Base-by-base conservation (phyloP, 1,140 invertebrate species). In the Leptinotarsa lineolata region DNA sequence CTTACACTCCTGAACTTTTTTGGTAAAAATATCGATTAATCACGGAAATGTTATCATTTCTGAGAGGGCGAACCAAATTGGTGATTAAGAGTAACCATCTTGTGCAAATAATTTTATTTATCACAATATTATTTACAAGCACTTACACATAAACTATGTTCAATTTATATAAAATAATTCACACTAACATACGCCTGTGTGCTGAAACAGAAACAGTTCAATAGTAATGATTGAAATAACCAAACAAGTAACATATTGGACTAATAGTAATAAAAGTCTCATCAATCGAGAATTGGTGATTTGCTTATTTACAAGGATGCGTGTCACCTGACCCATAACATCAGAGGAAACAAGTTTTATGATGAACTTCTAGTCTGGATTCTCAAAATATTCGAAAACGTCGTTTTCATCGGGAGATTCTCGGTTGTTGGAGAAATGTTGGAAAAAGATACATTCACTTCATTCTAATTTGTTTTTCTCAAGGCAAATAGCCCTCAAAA, bases 121-220 rank as follows among this genome's bases (percentile, higher is more conserved):
- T 82, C 81, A 82, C 81, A 82, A 82, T 82, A 79, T 80, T 82
- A 82, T 82, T 80, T 82, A 82, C 81, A 82, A 82, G 81, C 81
- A 81, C 80, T 82, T 80, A 81, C 77, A 82, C 81, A 76, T 80
- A 80, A 77, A 78, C 74, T 78, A 78, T 80, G 78, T 77, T 77
- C 72, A 78, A 70, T 79, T 79, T 72, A 77, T 76, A 79, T 76
- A 81, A 79, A 77, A 77, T 77, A 76, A 77, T 68, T 75, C 70
- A 74, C 65, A 72, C 45, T 77, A 75, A 75, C 73, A 77, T 67
- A 69, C 21, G 48, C 66, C 6, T 18, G 72, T 67, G 70, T 63
- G 61, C 59, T 74, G 66, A 72, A 73, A 74, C 68, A 72, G 68
- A 72, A 60, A 44, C 65, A 46, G 54, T 59, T 76, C 64, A 59